These are phyloP conservation scores for Germaria angustata DNA, from an alignment of 2,888 invertebrate species.

Conservation along the genomic window DNA sequence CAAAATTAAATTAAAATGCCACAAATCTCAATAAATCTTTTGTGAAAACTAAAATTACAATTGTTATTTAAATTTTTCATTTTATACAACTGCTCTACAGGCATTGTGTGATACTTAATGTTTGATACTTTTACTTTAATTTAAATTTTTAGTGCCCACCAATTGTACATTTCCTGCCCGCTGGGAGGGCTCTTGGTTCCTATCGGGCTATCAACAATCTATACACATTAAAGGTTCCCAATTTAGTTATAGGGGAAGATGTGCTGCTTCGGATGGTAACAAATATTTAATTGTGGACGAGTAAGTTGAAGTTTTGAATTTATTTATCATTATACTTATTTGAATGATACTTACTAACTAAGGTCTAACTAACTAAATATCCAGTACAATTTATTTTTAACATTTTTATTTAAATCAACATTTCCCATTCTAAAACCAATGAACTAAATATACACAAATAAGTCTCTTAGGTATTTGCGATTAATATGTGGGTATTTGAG, in stretches of 20 bases:
- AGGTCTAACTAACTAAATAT: neutral
- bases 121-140: constrained; percentile 8
- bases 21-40: constrained; percentile 58
- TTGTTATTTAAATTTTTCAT: constrained; percentile 36
- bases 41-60: constrained; percentile 21
- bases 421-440: neutral
- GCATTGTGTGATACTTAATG: constrained; percentile 1
- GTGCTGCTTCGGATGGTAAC: constrained; percentile 91
- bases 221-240: constrained; percentile 90
- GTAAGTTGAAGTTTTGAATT: constrained; percentile 83
- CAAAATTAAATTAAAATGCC: constrained; percentile 63
- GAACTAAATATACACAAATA: neutral
- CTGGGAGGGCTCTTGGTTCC: constrained; percentile 95
- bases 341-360: neutral
- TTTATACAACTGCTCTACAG: neutral
- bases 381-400: neutral
- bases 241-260: constrained; percentile 91
- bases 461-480: constrained; percentile 15
- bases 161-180: constrained; percentile 90
- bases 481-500: constrained; percentile 25
- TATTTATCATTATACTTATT: constrained; percentile 13
- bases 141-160: constrained; percentile 78
- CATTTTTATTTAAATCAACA: neutral
- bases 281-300: constrained; percentile 93
- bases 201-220: constrained; percentile 92